Base-by-base conservation (phyloP, 2,797 vertebrate genomes). In the Syncerus caffer region DNA sequence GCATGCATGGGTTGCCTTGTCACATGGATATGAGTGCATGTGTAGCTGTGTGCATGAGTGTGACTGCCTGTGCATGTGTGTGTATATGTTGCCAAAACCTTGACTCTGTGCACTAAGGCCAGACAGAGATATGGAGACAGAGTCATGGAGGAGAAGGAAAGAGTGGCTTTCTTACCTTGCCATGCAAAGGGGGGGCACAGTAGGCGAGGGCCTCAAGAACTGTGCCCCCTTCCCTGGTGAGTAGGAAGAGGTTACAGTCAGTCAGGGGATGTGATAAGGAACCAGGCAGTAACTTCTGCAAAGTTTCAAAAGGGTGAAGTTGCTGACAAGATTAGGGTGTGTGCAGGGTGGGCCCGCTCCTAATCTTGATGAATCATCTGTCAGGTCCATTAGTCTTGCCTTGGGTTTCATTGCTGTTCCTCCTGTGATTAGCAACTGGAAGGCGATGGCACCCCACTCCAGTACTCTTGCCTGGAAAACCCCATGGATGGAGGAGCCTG, bases 1-100 rank as follows among this genome's bases (percentile, higher is more conserved):
- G 53, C 5, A 1, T 23, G 4, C 1, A 1, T 21, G 47, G 29
- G 31, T 38, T 51, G n/a, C 27, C n/a, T 27, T 25, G 5, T 5
- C 7, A 5, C 57, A 1, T 79, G 29, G 76, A 31, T 31, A 47
- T 8, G 45, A 31, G 3, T 74, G 11, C 62, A 2, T 55, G 19
- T 34, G 79, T 29, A 15, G 38, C 31, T 83, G 47, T 80, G 9
- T 78, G 34, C 16, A 0, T 29, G 13, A 10, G 10, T 16, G 57
- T 4, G 21, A 29, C 31, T 64, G 16, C 38, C 27, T 90, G 45
- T 57, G 71, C 38, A 17, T 29, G 45, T 27, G 8, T 3, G 17
- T 3, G 10, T 25, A 29, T 83, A 25, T 58, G 34, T 82, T 74
- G 71, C 38, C 38, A 42, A 14, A 42, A 25, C 21, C 71, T 42